A percentile compares a stretch with the other conserved stretches of the same genome.
Conservation (phyloP, 2,797 vertebrate species). For the Phalloptychus januarius region DNA sequence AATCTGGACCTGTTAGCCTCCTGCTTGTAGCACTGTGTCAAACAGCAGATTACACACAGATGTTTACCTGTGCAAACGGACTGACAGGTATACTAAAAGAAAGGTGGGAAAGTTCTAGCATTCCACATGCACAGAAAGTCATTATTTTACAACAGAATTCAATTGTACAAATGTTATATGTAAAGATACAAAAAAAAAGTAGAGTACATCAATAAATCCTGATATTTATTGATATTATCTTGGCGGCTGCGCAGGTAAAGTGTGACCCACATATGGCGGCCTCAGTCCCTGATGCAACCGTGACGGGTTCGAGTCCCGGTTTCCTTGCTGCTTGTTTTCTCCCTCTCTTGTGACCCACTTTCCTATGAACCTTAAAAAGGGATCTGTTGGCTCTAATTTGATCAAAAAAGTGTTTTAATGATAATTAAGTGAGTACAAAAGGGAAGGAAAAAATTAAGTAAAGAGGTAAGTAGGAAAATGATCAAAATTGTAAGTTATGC, state of each 20-base stretch:
- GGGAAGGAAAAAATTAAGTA: background rate
- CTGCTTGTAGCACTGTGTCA: no score
- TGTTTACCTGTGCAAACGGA: background rate
- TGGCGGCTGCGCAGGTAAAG: no score
- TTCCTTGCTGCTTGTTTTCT: no score
- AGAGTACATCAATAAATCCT: background rate
- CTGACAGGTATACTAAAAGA: background rate
- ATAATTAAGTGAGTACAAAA: background rate
- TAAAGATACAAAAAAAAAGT: background rate
- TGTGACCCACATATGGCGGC: no score
- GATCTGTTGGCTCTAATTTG: no score
- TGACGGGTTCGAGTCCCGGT: no score
- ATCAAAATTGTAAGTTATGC: background rate
- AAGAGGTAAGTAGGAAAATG: background rate
- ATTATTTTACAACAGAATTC: background rate
- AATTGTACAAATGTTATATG: background rate
- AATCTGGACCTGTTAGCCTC: slow-evolving; percentile 12
- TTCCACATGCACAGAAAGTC: background rate
- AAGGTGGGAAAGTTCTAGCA: background rate
- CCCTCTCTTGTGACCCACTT: no score
- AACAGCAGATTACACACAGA: background rate
- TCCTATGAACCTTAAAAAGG: no score
- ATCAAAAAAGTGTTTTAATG: no score
- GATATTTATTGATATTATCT: no score
- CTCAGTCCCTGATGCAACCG: no score